These are phyloP conservation scores for Oreochromis tanganicae DNA, from an alignment of 2,113 vertebrate genomes.

Conservation along the genomic window DNA sequence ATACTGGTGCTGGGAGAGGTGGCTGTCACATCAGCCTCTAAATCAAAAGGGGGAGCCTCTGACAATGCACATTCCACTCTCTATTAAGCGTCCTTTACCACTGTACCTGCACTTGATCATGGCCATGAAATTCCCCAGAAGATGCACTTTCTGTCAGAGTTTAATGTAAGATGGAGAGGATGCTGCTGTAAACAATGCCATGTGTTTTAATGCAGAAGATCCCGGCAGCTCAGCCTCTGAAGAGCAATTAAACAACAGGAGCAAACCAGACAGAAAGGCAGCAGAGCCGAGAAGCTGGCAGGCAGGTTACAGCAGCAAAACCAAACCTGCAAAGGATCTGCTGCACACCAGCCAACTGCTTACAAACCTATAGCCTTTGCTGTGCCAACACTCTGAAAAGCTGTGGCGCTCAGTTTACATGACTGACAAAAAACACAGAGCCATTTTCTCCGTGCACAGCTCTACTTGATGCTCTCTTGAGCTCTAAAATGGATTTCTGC, in stretches of 20 bases:
- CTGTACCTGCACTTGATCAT: conserved; percentile 41
- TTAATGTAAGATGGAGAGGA: not conserved
- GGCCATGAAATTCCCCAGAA: not conserved
- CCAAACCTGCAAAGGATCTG: not conserved
- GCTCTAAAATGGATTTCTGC: not conserved
- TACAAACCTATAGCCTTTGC: not conserved
- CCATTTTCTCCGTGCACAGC: not conserved
- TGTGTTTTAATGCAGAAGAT: conserved; percentile 3
- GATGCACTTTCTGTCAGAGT: not conserved
- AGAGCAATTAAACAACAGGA: not conserved
- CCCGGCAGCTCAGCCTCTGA: not conserved
- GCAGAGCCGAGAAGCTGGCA: not conserved
- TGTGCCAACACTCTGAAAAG: not conserved
- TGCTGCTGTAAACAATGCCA: conserved; percentile 20
- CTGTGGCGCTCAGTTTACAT: not conserved
- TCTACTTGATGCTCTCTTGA: not conserved
- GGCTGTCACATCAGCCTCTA: conserved; percentile 43
- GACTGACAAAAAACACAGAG: not conserved
- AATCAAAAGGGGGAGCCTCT: conserved; percentile 56
- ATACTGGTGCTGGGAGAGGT: conserved; percentile 53
- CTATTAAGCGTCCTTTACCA: conserved; percentile 11
- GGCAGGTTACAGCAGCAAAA: not conserved
- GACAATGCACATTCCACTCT: conserved; percentile 64
- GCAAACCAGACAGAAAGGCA: not conserved
- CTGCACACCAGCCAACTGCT: conserved; percentile 21